Evolutionary conservation across 2,888 invertebrate species (phyloP), one percentile per base, ranked within the genome.

Genomic region (Flexamia atlantica): DNA sequence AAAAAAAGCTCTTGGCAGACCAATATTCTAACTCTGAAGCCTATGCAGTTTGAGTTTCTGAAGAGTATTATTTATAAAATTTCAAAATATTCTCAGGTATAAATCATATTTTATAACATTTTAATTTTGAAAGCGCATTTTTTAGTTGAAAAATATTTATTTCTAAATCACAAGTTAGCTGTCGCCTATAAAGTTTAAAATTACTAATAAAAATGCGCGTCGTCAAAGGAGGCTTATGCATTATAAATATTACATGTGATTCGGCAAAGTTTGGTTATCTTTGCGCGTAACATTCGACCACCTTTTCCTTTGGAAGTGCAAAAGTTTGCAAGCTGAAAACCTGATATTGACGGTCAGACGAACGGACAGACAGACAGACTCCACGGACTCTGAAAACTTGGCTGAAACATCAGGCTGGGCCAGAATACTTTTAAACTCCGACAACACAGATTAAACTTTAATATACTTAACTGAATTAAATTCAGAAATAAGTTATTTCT

Each of bases 181-280:
- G 36, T 36, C 36, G 36, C 9, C 36, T 36, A 36, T 7, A 36
- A 36, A 36, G 36, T 36, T n/a, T 36, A 36, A 9, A 53, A 53
- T n/a, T 10, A 53, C 20, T 3, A 23, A 53, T 23, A 53, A 53
- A 46, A n/a, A 23, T 9, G 53, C 7, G 3, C 53, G 28, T 14
- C 25, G 64, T 64, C 25, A 64, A 64, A 64, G 30, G 64, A 64
- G 3, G 3, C 64, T 12, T 64, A 64, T 30, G 64, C 64, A 64
- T 64, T 64, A 64, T 64, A 64, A 25, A 64, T 64, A 64, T 64
- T 64, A 64, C 64, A 64, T 64, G 64, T 28, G 30, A 17, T 64
- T 64, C 64, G 5, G 25, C 4, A 17, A 64, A 64, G 64, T 64
- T 64, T 36, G 10, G n/a, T 70, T 36, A 70, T 70, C 5, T 40